These are phyloP conservation scores for Cheumatopsyche charites DNA, from an alignment of 1,140 invertebrate species.

Conservation along the genomic window DNA sequence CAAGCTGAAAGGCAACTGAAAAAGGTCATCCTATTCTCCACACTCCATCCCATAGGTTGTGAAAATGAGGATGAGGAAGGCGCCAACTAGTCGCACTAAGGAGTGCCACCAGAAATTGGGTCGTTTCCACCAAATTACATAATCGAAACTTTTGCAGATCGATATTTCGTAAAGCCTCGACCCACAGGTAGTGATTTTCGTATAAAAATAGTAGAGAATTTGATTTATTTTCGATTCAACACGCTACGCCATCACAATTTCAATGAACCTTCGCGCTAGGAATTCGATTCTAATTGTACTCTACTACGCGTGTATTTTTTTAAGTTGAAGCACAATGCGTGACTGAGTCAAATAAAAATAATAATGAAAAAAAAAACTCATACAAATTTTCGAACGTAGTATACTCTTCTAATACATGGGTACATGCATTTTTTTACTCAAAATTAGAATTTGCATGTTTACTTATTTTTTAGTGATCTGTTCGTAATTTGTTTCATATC, in stretches of 20 bases:
- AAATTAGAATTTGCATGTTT: too few species aligned
- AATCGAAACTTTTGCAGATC: not conserved
- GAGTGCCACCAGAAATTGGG: not conserved
- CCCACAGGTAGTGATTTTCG: not conserved
- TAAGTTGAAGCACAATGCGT: not conserved
- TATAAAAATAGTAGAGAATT: not conserved
- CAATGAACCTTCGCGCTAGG: conserved; percentile 8
- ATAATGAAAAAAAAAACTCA: too few species aligned
- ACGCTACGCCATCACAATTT: not conserved
- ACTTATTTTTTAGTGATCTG: too few species aligned
- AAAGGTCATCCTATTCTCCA: too few species aligned
- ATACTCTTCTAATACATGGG: too few species aligned
- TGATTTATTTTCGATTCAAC: not conserved
- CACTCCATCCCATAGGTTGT: too few species aligned
- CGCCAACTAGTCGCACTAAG: not conserved
- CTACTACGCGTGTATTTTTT: not conserved
- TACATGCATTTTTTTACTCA: too few species aligned
- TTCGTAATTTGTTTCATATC: too few species aligned
- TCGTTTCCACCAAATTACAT: conserved; percentile 4
- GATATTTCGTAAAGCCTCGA: not conserved
- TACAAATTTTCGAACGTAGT: too few species aligned
- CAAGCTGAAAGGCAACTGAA: not conserved
- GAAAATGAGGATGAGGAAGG: not conserved
- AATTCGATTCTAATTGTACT: conserved; percentile 6
- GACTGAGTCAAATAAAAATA: not conserved